A percentile compares a stretch with the other conserved stretches of the same genome.
Conservation (phyloP, 2,888 invertebrate species). For the Platycheirus rosarum region DNA sequence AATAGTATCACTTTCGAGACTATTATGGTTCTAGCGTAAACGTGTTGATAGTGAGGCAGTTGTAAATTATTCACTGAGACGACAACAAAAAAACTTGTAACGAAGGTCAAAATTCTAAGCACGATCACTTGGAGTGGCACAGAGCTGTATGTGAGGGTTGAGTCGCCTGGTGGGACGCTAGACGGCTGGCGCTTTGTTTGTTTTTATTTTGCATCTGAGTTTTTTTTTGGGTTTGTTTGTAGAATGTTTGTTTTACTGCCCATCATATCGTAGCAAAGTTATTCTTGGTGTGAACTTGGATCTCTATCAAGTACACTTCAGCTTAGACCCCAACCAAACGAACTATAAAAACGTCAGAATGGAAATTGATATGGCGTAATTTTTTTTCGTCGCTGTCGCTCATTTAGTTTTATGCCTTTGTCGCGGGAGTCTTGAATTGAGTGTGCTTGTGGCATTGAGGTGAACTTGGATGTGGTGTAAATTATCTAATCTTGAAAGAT, state of each 20-base stretch:
- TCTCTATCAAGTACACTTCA: constrained; percentile 47
- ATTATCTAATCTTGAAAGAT: constrained; percentile 50
- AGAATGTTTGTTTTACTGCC: constrained; percentile 47
- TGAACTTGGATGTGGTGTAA: constrained; percentile 68
- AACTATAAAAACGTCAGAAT: constrained; percentile 47
- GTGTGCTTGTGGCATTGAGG: constrained; percentile 60
- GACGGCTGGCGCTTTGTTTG: constrained; percentile 44
- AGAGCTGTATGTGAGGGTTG: background rate
- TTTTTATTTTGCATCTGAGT: constrained; percentile 39
- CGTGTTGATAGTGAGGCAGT: constrained; percentile 53
- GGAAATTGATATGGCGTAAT: constrained; percentile 58
- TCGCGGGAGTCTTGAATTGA: constrained; percentile 61
- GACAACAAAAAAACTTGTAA: constrained; percentile 74
- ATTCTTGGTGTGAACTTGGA: constrained; percentile 62
- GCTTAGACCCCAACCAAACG: constrained; percentile 40
- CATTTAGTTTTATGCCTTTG: constrained; percentile 35
- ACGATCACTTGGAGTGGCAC: constrained; percentile 61
- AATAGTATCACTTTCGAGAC: constrained; percentile 68
- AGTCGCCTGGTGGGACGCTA: constrained; percentile 32
- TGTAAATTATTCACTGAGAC: constrained; percentile 72
- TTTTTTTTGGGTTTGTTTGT: constrained; percentile 38
- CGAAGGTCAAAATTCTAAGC: constrained; percentile 76
- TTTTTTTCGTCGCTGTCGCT: constrained; percentile 1
- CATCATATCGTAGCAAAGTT: constrained; percentile 25
- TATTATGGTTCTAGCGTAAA: constrained; percentile 69